Evolutionary conservation across 2,888 invertebrate genomes (phyloP).

Genomic region (Caradrina kadenii): DNA sequence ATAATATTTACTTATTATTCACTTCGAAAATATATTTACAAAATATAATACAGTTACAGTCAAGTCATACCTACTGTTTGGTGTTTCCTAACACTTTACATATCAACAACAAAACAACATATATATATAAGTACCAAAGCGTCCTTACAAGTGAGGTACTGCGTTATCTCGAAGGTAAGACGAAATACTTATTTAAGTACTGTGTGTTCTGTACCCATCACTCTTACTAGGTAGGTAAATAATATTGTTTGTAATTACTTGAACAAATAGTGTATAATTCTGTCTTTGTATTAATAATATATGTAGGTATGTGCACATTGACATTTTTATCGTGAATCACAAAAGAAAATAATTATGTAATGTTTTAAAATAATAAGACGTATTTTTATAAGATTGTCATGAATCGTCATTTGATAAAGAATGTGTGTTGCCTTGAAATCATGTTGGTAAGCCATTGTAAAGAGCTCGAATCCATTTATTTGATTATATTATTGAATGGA

Average conservation of each 20-base stretch:
- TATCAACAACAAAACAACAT: not conserved
- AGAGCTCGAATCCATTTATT: not conserved
- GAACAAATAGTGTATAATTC: constrained; percentile 6
- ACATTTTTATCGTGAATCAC: not conserved
- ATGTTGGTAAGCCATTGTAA: constrained; percentile 7
- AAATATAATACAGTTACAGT: not conserved
- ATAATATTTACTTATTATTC: not conserved
- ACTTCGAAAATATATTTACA: too few species aligned
- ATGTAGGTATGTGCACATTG: not conserved
- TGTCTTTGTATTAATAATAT: constrained; percentile 6
- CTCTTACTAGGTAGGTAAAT: too few species aligned
- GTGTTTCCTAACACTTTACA: constrained; percentile 17
- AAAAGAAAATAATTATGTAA: not conserved
- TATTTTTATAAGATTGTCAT: constrained; percentile 11
- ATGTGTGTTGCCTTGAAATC: not conserved
- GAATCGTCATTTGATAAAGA: not conserved
- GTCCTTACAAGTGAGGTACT: constrained; percentile 6
- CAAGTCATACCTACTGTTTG: constrained; percentile 26
- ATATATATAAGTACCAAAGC: constrained; percentile 9
- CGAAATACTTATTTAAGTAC: constrained; percentile 18
- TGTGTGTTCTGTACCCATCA: constrained; percentile 1
- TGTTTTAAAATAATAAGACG: not conserved
- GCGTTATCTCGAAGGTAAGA: constrained; percentile 17
- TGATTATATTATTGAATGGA: constrained; percentile 19
- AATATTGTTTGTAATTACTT: constrained; percentile 11